Conservation (phyloP, 2,113 vertebrate genomes). For the Cinclus mexicanus region DNA sequence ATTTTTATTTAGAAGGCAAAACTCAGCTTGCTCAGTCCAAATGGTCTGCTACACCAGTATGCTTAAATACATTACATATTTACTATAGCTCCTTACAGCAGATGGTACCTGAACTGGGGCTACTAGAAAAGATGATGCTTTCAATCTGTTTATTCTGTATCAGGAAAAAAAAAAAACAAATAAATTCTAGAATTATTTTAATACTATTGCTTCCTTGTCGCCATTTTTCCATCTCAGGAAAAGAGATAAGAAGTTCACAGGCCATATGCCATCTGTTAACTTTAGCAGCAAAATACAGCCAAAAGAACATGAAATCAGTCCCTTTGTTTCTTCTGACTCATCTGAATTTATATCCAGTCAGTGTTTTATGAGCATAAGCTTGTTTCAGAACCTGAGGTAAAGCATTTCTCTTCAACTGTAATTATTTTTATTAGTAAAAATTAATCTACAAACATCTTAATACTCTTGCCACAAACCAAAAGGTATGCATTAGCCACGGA, state of each 20-base stretch:
- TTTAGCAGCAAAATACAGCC: background rate
- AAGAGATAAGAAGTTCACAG: background rate
- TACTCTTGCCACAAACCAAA: constrained; percentile 37
- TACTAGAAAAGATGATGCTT: background rate
- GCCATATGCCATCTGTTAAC: constrained; percentile 32
- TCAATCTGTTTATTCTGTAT: background rate
- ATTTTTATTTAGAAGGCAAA: background rate
- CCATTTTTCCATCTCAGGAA: background rate
- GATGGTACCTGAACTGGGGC: background rate
- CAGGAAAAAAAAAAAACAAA: background rate
- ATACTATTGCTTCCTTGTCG: background rate
- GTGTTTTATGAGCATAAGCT: constrained; percentile 20
- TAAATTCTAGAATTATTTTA: background rate
- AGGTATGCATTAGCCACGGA: constrained; percentile 2
- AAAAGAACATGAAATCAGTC: constrained; percentile 23
- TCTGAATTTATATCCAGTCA: constrained; percentile 40
- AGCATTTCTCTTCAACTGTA: constrained; percentile 35
- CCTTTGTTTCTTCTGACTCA: constrained; percentile 56
- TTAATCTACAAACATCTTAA: constrained; percentile 49
- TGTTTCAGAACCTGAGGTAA: constrained; percentile 57
- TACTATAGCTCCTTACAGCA: background rate
- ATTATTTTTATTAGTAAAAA: constrained; percentile 62
- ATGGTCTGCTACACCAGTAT: background rate
- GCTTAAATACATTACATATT: background rate
- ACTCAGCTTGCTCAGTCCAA: background rate